phyloP scores from a whole-genome alignment of 2,113 vertebrate species.

The Elephas maximus region DNA sequence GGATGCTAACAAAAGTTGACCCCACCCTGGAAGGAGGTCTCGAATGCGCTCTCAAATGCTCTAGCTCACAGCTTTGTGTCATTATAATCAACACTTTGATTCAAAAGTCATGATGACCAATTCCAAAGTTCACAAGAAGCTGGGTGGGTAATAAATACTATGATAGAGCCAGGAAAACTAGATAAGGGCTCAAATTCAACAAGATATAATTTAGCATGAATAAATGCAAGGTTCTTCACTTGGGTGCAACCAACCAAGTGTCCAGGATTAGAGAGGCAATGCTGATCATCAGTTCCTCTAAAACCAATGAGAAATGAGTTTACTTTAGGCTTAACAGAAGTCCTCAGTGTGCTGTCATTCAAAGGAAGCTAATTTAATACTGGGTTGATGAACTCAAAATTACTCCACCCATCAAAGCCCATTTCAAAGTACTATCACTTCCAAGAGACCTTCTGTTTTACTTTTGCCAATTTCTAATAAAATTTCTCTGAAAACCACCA shows the following conservation, averaged over 20 bases:
- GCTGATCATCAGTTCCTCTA: not conserved
- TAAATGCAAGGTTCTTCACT: accelerated
- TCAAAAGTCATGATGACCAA: not conserved
- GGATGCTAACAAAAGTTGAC: not conserved
- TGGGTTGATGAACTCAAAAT: not conserved
- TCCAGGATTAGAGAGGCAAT: not conserved
- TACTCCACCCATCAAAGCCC: not conserved
- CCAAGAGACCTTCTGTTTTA: not conserved
- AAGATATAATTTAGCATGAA: not conserved
- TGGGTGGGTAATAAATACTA: not conserved
- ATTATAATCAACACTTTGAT: not conserved
- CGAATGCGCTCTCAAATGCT: not conserved
- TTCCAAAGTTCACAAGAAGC: not conserved
- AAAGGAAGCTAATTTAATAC: not conserved
- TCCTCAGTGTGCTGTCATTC: not conserved
- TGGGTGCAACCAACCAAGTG: not conserved
- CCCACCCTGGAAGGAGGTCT: not conserved
- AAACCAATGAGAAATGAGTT: not conserved
- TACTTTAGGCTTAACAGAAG: not conserved
- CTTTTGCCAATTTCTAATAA: slow-evolving; percentile 3
- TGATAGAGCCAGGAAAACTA: not conserved
- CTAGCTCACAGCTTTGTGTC: not conserved
- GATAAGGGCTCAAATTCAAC: not conserved
- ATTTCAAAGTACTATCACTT: slow-evolving; percentile 16
- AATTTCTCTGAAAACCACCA: not conserved